Conservation (phyloP, 2,797 vertebrate genomes). For the Xerus rutilus region DNA sequence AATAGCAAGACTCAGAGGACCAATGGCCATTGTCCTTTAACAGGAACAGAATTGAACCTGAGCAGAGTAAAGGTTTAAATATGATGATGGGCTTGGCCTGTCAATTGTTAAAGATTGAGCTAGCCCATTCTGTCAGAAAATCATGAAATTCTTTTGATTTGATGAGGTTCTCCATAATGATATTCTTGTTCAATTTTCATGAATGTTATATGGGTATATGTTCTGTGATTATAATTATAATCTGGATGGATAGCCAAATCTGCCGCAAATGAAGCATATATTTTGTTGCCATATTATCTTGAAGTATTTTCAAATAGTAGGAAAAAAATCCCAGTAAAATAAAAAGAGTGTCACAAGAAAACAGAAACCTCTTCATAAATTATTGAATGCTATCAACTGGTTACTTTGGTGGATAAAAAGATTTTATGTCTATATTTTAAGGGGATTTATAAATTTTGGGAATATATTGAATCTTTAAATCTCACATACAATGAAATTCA, state of each 20-base stretch:
- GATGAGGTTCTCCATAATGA: constrained; percentile 57
- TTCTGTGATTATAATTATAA: constrained; percentile 42
- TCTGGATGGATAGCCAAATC: neutral
- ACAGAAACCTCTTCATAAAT: neutral
- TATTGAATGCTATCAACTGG: neutral
- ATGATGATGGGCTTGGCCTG: constrained; percentile 3
- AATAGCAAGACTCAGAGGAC: constrained; percentile 54
- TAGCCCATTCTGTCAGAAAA: constrained; percentile 20
- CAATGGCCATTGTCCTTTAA: constrained; percentile 37
- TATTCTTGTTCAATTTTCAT: constrained; percentile 67
- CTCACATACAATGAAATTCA: neutral
- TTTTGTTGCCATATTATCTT: neutral
- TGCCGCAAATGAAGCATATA: neutral
- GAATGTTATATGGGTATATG: neutral
- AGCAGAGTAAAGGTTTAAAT: constrained; percentile 67
- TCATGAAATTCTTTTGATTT: constrained; percentile 41
- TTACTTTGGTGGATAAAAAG: neutral
- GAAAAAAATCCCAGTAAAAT: neutral
- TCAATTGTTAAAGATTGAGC: constrained; percentile 39
- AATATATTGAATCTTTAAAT: neutral
- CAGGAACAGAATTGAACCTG: constrained; percentile 56
- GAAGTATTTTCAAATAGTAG: constrained; percentile 37
- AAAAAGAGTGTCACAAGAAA: neutral
- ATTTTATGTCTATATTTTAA: neutral
- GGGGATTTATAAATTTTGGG: neutral